Percentiles rank a stretch among this genome's conserved stretches.
Evolutionary conservation across 1,140 invertebrate genomes (phyloP).

Genomic region (Procambarus virginalis): DNA sequence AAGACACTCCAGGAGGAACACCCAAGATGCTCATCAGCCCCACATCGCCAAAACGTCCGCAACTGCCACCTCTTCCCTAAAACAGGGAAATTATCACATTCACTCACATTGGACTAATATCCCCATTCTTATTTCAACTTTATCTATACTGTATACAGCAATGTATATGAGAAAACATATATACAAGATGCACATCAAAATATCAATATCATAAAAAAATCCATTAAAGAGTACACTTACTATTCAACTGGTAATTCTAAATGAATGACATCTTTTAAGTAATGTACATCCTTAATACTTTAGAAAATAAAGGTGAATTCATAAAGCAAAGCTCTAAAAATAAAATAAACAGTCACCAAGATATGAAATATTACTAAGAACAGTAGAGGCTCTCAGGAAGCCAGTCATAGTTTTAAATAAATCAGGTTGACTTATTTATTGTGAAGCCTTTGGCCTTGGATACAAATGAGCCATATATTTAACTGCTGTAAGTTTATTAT

Average conservation of each 20-base stretch:
- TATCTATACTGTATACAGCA: neutral
- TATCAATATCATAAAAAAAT: neutral
- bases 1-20: constrained; percentile 9
- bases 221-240: neutral
- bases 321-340: too few relatives aligned
- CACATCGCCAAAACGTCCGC: constrained; percentile 12
- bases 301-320: too few relatives aligned
- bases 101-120: neutral
- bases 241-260: neutral
- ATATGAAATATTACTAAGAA: too few relatives aligned
- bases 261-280: too few relatives aligned
- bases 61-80: constrained; percentile 33
- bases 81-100: constrained; percentile 31
- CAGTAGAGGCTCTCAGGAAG: too few relatives aligned
- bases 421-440: too few relatives aligned
- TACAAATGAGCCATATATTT: too few relatives aligned
- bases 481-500: too few relatives aligned
- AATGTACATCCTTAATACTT: too few relatives aligned
- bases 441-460: too few relatives aligned
- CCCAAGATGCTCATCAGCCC: neutral
- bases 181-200: constrained; percentile 5
- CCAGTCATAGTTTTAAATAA: too few relatives aligned
- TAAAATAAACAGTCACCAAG: too few relatives aligned
- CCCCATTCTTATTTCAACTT: neutral
- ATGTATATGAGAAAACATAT: neutral